Evolutionary conservation across 2,797 vertebrate species (phyloP).

Genomic region (Pseudopleuronectes americanus): DNA sequence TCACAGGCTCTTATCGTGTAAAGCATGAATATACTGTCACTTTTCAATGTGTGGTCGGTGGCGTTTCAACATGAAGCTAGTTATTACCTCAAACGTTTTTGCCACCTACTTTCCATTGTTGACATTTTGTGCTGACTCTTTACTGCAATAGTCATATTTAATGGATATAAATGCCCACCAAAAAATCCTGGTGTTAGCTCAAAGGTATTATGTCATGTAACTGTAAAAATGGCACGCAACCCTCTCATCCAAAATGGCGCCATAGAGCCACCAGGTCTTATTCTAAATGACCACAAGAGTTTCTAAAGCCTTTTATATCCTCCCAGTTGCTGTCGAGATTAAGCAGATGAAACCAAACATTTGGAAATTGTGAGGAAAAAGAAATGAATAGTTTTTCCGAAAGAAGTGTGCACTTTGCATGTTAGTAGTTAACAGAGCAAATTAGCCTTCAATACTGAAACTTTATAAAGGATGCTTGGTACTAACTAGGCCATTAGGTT

Average conservation of each 20-base stretch:
- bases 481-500: slow-evolving; percentile 58
- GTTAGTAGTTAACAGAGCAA: slow-evolving; percentile 70
- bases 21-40: slow-evolving; percentile 48
- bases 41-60: slow-evolving; percentile 59
- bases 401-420: slow-evolving; percentile 77
- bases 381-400: slow-evolving; percentile 42
- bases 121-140: slow-evolving; percentile 55
- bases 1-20: slow-evolving; percentile 46
- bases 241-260: slow-evolving; percentile 26
- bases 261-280: slow-evolving; percentile 35
- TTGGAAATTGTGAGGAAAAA: slow-evolving; percentile 66
- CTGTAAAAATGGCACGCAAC: slow-evolving; percentile 42
- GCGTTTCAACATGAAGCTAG: slow-evolving; percentile 61
- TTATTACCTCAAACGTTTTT: slow-evolving; percentile 73
- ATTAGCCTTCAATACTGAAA: slow-evolving; percentile 58
- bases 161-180: slow-evolving; percentile 59
- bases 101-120: slow-evolving; percentile 42
- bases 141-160: slow-evolving; percentile 62
- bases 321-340: slow-evolving; percentile 82
- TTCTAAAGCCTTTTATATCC: slow-evolving; percentile 68
- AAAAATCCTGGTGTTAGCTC: slow-evolving; percentile 33
- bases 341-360: slow-evolving; percentile 80
- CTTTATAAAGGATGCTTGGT: slow-evolving; percentile 61
- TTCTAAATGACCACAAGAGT: slow-evolving; percentile 40
- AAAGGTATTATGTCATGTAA: slow-evolving; percentile 38